These are phyloP conservation scores for Ibycter americanus DNA, from an alignment of 2,797 vertebrate genomes.

Conservation along the genomic window DNA sequence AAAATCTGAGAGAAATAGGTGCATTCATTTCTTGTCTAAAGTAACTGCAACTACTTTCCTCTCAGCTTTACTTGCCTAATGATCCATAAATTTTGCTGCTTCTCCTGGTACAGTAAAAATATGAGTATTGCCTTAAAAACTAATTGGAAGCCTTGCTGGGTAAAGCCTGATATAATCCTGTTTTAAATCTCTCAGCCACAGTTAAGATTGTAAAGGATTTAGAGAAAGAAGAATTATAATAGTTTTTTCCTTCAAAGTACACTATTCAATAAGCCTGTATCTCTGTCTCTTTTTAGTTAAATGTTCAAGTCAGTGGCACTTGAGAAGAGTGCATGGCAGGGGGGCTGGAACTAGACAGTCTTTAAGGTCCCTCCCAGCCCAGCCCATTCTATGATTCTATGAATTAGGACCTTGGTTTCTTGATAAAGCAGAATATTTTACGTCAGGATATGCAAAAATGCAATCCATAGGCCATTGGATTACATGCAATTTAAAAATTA, in stretches of 20 bases:
- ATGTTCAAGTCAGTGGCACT: not conserved
- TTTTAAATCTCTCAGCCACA: constrained; percentile 19
- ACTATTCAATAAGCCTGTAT: not conserved
- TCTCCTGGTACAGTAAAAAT: constrained; percentile 12
- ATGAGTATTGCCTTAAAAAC: constrained; percentile 46
- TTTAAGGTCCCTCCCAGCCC: too few species aligned
- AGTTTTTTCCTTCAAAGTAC: not conserved
- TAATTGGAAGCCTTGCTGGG: constrained; percentile 45
- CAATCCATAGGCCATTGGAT: not conserved
- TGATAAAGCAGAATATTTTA: not conserved
- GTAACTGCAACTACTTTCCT: constrained; percentile 5
- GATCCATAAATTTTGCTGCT: constrained; percentile 50
- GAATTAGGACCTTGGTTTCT: not conserved
- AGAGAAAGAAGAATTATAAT: not conserved
- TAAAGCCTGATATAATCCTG: constrained; percentile 14
- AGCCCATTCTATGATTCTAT: not conserved
- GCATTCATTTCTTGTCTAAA: constrained; percentile 2
- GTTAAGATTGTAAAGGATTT: not conserved
- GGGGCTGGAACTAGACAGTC: too few species aligned
- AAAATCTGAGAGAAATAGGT: constrained; percentile 40
- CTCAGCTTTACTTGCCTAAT: constrained; percentile 42
- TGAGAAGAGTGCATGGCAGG: not conserved
- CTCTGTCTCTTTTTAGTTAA: not conserved
- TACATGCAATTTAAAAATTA: not conserved
- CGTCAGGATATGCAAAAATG: not conserved